Evolutionary conservation across 2,113 vertebrate species (phyloP).

Genomic region (Hyaena hyaena): DNA sequence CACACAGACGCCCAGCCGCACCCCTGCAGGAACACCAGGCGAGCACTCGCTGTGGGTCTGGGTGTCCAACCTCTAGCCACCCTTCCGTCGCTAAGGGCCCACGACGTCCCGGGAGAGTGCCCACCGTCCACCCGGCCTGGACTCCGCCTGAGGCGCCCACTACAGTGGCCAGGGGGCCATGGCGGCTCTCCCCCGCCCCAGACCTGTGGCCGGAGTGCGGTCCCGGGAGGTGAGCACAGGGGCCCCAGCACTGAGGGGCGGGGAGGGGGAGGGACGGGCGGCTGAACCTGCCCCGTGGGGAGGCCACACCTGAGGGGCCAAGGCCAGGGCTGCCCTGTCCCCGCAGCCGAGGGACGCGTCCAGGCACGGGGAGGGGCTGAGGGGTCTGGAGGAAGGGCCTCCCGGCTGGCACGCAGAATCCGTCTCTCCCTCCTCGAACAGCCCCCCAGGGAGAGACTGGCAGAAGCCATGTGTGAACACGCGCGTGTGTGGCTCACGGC

Average conservation of each 20-base stretch:
- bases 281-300: background rate
- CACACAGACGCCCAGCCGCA: rapidly evolving
- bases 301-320: background rate
- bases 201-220: background rate
- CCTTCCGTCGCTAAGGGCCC: rapidly evolving
- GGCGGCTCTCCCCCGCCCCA: background rate
- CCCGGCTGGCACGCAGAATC: rapidly evolving
- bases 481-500: rapidly evolving
- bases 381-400: background rate
- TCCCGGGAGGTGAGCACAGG: background rate
- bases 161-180: background rate
- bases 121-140: background rate
- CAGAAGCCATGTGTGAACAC: rapidly evolving
- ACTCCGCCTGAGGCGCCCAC: background rate
- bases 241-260: background rate
- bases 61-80: rapidly evolving
- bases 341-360: rapidly evolving
- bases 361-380: background rate
- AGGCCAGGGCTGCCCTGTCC: background rate
- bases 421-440: rapidly evolving
- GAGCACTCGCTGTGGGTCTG: background rate
- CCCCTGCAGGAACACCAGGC: rapidly evolving
- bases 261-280: rapidly evolving
- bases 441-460: background rate
- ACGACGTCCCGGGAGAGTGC: rapidly evolving